Evolutionary conservation across 2,113 vertebrate genomes (phyloP).

Genomic region (Vidua macroura): DNA sequence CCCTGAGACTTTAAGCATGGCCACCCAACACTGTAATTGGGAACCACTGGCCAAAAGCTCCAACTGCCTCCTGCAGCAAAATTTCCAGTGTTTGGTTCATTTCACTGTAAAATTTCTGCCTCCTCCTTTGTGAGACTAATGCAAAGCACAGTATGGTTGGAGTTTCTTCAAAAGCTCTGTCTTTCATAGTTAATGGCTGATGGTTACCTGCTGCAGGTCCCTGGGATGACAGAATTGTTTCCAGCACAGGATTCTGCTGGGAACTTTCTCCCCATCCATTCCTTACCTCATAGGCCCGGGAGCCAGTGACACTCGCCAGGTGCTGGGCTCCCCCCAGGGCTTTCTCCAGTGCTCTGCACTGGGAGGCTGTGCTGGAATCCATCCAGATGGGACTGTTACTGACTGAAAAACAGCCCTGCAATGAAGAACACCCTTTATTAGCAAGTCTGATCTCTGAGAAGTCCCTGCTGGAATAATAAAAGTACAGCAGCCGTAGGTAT

Average conservation of each 20-base stretch:
- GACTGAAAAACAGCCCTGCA: slow-evolving; percentile 85
- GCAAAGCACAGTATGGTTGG: neutral
- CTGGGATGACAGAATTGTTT: neutral
- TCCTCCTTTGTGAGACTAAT: neutral
- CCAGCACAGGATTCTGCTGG: neutral
- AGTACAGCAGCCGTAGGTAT: rapidly evolving
- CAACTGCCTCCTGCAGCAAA: neutral
- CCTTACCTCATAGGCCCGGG: slow-evolving; percentile 90
- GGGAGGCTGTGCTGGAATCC: slow-evolving; percentile 87
- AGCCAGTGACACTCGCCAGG: slow-evolving; percentile 86
- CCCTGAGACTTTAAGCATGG: neutral
- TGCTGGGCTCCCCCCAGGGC: slow-evolving; percentile 80
- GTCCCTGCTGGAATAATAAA: neutral
- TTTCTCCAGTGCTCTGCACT: slow-evolving; percentile 82
- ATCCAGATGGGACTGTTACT: slow-evolving; percentile 88
- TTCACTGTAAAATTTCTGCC: neutral
- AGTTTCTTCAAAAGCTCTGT: neutral
- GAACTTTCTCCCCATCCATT: neutral
- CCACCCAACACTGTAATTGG: neutral
- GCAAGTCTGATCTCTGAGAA: neutral
- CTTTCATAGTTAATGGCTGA: neutral
- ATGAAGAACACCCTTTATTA: neutral
- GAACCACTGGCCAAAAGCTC: neutral
- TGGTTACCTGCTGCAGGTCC: neutral
- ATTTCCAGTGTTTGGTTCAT: neutral